A percentile compares a stretch with the other conserved stretches of the same genome.
Conservation (phyloP, 2,888 invertebrate species). For the Himalopsyche japonica region DNA sequence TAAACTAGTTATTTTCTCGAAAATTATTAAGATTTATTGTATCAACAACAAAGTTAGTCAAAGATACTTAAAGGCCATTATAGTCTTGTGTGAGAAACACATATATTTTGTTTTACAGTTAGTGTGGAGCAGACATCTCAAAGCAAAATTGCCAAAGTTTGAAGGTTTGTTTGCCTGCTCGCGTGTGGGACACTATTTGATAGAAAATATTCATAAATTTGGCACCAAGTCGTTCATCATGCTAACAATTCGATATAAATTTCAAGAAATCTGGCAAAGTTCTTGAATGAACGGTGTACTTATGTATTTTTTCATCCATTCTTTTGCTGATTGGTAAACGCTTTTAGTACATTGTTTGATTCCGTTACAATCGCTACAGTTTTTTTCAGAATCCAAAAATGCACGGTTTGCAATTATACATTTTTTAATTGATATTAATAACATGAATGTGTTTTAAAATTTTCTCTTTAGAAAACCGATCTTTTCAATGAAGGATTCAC, state of each 20-base stretch:
- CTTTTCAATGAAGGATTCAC: no score
- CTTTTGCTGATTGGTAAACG: no score
- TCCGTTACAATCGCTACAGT: no score
- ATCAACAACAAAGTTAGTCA: not conserved
- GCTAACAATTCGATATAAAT: not conserved
- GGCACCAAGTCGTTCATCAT: not conserved
- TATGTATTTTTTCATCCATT: no score
- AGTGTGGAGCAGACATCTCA: not conserved
- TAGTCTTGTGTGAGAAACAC: not conserved
- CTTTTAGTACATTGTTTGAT: no score
- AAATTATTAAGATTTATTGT: not conserved
- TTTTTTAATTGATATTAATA: no score
- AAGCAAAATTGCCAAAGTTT: not conserved
- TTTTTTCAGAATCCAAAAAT: no score
- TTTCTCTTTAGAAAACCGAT: no score
- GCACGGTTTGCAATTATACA: no score
- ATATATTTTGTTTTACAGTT: not conserved
- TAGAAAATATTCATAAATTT: not conserved
- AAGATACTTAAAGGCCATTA: not conserved
- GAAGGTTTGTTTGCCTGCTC: not conserved
- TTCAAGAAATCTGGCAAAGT: no score
- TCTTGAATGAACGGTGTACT: no score
- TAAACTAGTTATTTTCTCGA: not conserved
- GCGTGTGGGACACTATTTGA: not conserved
- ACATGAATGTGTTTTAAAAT: no score